Conservation (phyloP, 2,888 invertebrate species). For the Crioceris asparagi region DNA sequence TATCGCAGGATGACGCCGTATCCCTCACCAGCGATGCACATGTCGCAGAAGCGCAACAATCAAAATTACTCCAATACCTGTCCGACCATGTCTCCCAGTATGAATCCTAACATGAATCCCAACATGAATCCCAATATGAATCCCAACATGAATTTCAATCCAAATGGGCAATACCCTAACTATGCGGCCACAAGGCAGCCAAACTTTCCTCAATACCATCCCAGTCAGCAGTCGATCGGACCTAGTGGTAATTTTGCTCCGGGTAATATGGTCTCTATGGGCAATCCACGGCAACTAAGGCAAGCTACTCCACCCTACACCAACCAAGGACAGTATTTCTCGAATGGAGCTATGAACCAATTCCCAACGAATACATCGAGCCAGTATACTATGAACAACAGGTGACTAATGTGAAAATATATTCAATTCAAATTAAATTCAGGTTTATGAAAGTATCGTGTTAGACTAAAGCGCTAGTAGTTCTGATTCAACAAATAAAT, state of each 20-base stretch:
- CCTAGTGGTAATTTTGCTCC: conserved; percentile 47
- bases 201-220: conserved; percentile 54
- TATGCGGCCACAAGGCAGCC: conserved; percentile 37
- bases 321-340: conserved; percentile 53
- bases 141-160: conserved; percentile 39
- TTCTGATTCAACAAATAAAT: no score
- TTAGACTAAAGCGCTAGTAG: no score
- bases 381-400: conserved; percentile 26
- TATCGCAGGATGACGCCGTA: conserved; percentile 78
- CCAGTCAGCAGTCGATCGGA: conserved; percentile 53
- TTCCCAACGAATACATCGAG: conserved; percentile 30
- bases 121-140: conserved; percentile 33
- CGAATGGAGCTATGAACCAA: conserved; percentile 40
- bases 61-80: conserved; percentile 47
- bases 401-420: no score
- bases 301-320: conserved; percentile 60
- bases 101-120: conserved; percentile 33
- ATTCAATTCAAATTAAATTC: no score
- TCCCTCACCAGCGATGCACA: conserved; percentile 76
- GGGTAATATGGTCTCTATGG: conserved; percentile 43
- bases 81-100: conserved; percentile 25
- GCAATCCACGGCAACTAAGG: conserved; percentile 42
- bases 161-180: conserved; percentile 35
- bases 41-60: conserved; percentile 63
- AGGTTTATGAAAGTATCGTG: no score